Base-by-base conservation (phyloP, 2,113 vertebrate species). In the Leptodactylus fuscus region DNA sequence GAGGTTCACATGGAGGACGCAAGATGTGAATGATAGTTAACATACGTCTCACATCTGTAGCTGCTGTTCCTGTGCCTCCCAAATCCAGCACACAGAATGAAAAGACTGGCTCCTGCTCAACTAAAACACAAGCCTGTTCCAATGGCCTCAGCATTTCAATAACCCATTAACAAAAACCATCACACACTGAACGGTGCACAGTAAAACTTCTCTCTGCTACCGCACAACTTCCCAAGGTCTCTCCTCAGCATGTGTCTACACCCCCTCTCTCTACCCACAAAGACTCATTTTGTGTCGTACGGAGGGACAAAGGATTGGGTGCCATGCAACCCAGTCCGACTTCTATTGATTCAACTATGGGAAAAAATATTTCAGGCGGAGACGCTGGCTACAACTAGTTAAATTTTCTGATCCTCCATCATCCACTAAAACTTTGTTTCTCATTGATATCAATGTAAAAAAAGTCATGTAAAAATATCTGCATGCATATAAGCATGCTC, bases 221-320 rank as follows among this genome's bases (percentile, higher is more conserved):
- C 32, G 34, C 65, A 73, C 32, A 34, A 44, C 65, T 73, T 86
- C 83, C 75, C 48, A 55, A 65, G 46, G 82, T 29, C 51, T 71
- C 34, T 60, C 51, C 76, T 6, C 76, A 87, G 91, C 89, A 79
- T 88, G 88, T 86, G 81, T 84, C 90, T 87, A 18, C 87, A 85
- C 89, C 89, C 90, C 86, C 87, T n/a, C 89, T 89, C 58, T 90
- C 91, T 92, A 92, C 90, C 90, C 87, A 82, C 76, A 91, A 85
- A 85, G 83, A 53, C 53, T 53, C n/a, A 85, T 60, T 77, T 78
- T 85, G 60, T 70, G 34, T 22, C 5, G 71, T 27, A 29, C 29
- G 6, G 34, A 60, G 49, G 36, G 49, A 75, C 82, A 83, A 75
- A 75, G 18, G 24, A 83, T n/a, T 75, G 70, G 67, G 44, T 48